A percentile compares a stretch with the other conserved stretches of the same genome.
Conservation (phyloP, 2,888 invertebrate genomes). For the Cylloceria caligata region DNA sequence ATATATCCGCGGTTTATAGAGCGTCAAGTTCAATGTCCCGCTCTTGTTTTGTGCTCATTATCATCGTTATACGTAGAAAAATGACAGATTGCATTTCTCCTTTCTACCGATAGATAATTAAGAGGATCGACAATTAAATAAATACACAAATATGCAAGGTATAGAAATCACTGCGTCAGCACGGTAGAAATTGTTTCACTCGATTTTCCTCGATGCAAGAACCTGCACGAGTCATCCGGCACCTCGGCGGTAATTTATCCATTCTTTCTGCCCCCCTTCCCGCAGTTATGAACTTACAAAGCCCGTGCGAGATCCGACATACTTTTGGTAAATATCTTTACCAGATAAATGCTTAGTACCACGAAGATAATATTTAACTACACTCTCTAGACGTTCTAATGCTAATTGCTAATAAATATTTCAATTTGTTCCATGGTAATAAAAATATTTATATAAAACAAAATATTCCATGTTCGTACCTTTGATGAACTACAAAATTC, state of each 20-base stretch:
- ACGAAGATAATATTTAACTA: background rate
- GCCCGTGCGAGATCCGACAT: background rate
- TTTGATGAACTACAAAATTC: slow-evolving; percentile 95
- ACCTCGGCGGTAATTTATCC: slow-evolving; percentile 71
- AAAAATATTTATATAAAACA: background rate
- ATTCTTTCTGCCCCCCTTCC: slow-evolving; percentile 69
- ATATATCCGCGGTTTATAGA: background rate
- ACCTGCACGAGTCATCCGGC: slow-evolving; percentile 76
- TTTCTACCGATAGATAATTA: background rate
- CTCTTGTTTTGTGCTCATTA: background rate
- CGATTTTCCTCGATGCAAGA: slow-evolving; percentile 70
- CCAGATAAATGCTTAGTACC: background rate
- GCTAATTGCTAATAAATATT: slow-evolving; percentile 2
- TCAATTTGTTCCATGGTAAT: background rate
- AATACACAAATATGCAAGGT: no score
- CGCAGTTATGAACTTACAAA: slow-evolving; percentile 38
- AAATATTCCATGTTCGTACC: slow-evolving; percentile 86
- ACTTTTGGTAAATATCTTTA: slow-evolving; percentile 28
- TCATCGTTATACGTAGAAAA: background rate
- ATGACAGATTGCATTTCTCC: background rate
- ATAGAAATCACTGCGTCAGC: slow-evolving; percentile 1
- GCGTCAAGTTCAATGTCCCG: slow-evolving; percentile 3
- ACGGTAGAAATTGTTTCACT: slow-evolving; percentile 64
- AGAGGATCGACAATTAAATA: background rate
- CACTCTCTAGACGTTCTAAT: background rate